A percentile compares a stretch with the other conserved stretches of the same genome.
phyloP scores from a whole-genome alignment of 1,140 invertebrate species.

The Pseudomyrmex concolor region DNA sequence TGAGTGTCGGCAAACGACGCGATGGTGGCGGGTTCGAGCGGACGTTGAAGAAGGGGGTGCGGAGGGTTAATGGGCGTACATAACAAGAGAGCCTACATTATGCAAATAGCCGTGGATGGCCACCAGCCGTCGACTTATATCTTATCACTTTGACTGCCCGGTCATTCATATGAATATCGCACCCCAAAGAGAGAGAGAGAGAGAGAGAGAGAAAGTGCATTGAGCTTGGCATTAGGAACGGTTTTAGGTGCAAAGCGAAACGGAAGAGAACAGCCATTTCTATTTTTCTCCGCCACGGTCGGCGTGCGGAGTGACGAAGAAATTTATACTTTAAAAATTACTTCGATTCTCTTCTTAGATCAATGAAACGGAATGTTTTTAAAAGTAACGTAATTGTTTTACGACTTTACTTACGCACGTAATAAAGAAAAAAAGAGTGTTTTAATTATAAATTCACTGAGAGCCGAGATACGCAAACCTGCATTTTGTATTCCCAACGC shows the following conservation, averaged over 20 bases:
- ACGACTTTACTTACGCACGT: constrained; percentile 3
- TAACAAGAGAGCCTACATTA: constrained; percentile 82
- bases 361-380: background rate
- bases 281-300: constrained; percentile 26
- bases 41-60: constrained; percentile 60
- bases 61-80: constrained; percentile 80
- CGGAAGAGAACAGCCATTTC: background rate
- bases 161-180: constrained; percentile 72
- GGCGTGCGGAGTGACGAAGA: background rate
- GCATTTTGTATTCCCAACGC: too few relatives aligned
- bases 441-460: too few relatives aligned
- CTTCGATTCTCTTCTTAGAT: too few relatives aligned
- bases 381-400: background rate
- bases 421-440: too few relatives aligned
- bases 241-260: constrained; percentile 43
- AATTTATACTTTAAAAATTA: background rate
- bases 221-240: constrained; percentile 22
- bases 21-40: constrained; percentile 36
- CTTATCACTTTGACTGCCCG: constrained; percentile 78
- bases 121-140: constrained; percentile 76
- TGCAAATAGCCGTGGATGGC: constrained; percentile 80
- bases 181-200: constrained; percentile 63
- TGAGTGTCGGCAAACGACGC: constrained; percentile 44
- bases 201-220: constrained; percentile 18
- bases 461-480: too few relatives aligned